Percentiles rank a stretch among this genome's conserved stretches.
phyloP scores from a whole-genome alignment of 2,113 vertebrate genomes.

The Lophochroa leadbeateri region DNA sequence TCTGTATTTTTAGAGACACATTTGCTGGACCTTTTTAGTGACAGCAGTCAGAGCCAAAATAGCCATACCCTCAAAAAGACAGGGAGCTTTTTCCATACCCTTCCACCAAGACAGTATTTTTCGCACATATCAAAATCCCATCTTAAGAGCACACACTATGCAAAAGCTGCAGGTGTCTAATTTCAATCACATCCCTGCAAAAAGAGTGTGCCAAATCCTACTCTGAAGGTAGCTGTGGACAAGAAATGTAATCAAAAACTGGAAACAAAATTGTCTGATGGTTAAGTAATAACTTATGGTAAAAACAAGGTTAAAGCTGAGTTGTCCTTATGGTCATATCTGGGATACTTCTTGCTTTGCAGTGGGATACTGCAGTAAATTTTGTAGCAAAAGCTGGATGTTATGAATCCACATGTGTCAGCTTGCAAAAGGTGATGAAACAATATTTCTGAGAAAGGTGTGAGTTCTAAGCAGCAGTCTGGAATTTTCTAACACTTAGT shows the following conservation, averaged over 20 bases:
- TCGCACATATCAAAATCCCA: conserved; percentile 1
- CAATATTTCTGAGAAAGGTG: not conserved
- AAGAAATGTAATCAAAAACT: not conserved
- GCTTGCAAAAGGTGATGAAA: not conserved
- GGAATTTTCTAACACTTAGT: not conserved
- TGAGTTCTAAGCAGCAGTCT: not conserved
- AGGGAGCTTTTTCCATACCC: conserved; percentile 4
- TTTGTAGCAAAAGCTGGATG: not conserved
- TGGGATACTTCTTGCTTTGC: not conserved
- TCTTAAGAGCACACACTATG: not conserved
- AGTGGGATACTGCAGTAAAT: not conserved
- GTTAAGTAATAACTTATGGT: not conserved
- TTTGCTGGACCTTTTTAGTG: conserved; percentile 20
- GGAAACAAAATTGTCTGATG: not conserved
- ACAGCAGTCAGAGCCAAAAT: conserved; percentile 42
- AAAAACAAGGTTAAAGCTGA: not conserved
- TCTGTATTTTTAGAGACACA: conserved; percentile 45
- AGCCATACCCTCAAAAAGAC: not conserved
- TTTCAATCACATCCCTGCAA: not conserved
- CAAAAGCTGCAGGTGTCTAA: not conserved
- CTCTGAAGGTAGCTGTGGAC: not conserved
- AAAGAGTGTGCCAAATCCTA: not conserved
- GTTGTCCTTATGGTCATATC: not conserved
- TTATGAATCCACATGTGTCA: not conserved
- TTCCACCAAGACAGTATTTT: not conserved